A percentile compares a stretch with the other conserved stretches of the same genome.
Evolutionary conservation across 2,888 invertebrate species (phyloP).

Genomic region (Endotricha flammealis): DNA sequence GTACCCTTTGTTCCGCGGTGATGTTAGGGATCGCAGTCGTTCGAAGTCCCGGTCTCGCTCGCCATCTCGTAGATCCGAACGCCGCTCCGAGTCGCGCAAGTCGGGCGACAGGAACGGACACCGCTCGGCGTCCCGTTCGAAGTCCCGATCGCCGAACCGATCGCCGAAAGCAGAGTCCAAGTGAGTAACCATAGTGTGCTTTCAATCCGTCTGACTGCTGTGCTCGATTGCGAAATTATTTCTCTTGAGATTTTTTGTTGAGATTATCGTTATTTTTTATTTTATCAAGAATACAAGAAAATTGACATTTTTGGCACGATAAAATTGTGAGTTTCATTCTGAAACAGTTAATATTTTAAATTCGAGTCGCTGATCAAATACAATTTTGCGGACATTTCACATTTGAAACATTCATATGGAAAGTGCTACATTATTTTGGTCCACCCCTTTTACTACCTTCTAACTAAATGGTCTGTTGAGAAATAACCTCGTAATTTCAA

Average conservation of each 20-base stretch:
- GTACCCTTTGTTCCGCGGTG: constrained; percentile 12
- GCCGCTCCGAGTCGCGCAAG: constrained; percentile 39
- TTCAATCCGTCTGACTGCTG: constrained; percentile 46
- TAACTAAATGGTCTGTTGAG: too few relatives aligned
- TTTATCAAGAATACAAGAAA: too few relatives aligned
- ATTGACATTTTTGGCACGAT: too few relatives aligned
- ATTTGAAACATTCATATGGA: too few relatives aligned
- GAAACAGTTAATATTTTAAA: too few relatives aligned
- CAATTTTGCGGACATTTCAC: too few relatives aligned
- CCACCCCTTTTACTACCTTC: too few relatives aligned
- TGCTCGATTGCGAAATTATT: constrained; percentile 36
- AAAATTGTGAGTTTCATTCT: too few relatives aligned
- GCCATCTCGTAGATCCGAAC: constrained; percentile 40
- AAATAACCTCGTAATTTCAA: constrained; percentile 33
- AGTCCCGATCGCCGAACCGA: constrained; percentile 73
- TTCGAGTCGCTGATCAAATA: too few relatives aligned
- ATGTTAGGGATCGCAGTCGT: constrained; percentile 59
- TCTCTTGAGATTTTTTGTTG: constrained; percentile 18
- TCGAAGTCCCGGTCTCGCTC: constrained; percentile 56
- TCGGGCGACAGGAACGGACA: constrained; percentile 43
- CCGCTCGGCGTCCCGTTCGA: constrained; percentile 48
- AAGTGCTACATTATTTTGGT: too few relatives aligned
- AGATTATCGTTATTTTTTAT: too few relatives aligned
- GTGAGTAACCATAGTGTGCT: constrained; percentile 52
- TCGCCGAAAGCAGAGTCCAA: constrained; percentile 61